A percentile compares a stretch with the other conserved stretches of the same genome.
Evolutionary conservation across 2,888 invertebrate species (phyloP).

Genomic region (Luffia ferchaultella): DNA sequence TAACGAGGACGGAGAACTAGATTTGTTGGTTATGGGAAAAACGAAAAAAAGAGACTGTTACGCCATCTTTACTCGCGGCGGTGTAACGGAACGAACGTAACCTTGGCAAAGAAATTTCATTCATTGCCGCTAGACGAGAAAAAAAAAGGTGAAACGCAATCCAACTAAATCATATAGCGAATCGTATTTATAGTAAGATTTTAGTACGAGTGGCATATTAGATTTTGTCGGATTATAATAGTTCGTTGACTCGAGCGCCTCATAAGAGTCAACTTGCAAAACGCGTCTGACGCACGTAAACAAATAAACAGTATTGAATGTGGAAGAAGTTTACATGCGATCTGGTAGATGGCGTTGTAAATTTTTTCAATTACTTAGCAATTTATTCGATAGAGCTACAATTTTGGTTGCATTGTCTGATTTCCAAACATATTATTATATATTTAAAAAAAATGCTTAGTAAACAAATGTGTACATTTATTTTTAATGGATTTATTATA

Average conservation of each 20-base stretch:
- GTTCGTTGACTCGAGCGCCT: conserved; percentile 1
- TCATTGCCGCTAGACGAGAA: conserved; percentile 8
- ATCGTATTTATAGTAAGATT: not conserved
- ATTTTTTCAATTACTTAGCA: no score
- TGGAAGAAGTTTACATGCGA: conserved; percentile 27
- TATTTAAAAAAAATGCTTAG: no score
- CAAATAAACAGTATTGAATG: conserved; percentile 40
- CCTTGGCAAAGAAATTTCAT: conserved; percentile 28
- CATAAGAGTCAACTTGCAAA: not conserved
- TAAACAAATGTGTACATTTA: no score
- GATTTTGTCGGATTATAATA: conserved; percentile 1
- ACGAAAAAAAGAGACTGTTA: conserved; percentile 22
- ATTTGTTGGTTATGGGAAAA: no score
- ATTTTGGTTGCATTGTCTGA: no score
- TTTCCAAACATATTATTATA: no score
- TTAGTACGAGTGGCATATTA: not conserved
- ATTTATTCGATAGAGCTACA: no score
- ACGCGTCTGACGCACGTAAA: conserved; percentile 24
- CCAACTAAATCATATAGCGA: not conserved
- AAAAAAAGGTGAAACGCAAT: conserved; percentile 1
- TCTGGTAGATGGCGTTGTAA: conserved; percentile 33
- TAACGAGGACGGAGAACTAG: no score
- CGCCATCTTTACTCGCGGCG: conserved; percentile 30
- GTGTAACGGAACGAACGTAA: conserved; percentile 33
- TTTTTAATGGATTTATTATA: no score